phyloP scores from a whole-genome alignment of 1,140 invertebrate species.

The Procambarus clarkii region DNA sequence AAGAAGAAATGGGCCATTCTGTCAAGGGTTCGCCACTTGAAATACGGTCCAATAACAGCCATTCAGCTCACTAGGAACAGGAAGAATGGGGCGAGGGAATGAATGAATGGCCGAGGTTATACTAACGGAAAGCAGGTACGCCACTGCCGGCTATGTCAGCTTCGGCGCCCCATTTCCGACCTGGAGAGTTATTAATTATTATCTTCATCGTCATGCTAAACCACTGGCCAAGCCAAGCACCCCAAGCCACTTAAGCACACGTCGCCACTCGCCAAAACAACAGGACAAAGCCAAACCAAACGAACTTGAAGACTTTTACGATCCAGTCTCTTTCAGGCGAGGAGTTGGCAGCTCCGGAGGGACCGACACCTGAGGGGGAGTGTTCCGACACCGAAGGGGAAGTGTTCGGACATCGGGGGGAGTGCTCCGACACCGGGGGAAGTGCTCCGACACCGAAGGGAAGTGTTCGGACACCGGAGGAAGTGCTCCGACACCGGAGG shows the following conservation, averaged over 20 bases:
- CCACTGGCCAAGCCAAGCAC: not conserved
- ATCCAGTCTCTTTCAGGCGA: not conserved
- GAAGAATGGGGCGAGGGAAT: slow-evolving; percentile 6
- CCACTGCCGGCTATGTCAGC: not conserved
- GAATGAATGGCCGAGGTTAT: not conserved
- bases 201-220: not conserved
- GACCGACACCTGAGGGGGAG: not conserved
- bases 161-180: not conserved
- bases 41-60: slow-evolving; percentile 16
- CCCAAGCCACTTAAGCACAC: not conserved
- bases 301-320: not conserved
- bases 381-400: too few species aligned
- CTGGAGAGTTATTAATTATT: not conserved
- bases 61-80: slow-evolving; percentile 8
- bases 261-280: not conserved
- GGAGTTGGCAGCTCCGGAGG: not conserved
- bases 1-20: slow-evolving; percentile 6
- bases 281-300: not conserved
- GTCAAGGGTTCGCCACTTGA: slow-evolving; percentile 15
- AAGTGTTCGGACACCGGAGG: not conserved
- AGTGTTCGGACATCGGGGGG: not conserved
- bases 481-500: not conserved
- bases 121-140: not conserved
- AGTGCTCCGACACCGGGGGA: not conserved
- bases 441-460: not conserved